These are phyloP conservation scores for Orestias chungarensis DNA, from an alignment of 2,797 vertebrate species.

Conservation along the genomic window DNA sequence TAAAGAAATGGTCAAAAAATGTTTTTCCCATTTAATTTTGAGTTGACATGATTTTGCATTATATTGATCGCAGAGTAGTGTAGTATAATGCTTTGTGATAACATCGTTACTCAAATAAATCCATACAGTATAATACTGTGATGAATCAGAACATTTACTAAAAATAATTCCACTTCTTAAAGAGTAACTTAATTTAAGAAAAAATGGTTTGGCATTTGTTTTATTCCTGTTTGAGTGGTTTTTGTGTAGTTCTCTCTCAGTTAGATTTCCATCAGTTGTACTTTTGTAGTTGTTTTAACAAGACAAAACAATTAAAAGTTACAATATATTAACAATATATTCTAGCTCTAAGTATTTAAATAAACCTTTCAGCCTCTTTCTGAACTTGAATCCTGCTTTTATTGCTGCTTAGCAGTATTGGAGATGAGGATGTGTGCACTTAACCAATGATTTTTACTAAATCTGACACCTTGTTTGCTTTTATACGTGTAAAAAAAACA, in stretches of 20 bases:
- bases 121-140: too few relatives aligned
- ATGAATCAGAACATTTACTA: too few relatives aligned
- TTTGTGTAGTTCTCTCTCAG: neutral
- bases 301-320: too few relatives aligned
- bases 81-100: too few relatives aligned
- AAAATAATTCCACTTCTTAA: too few relatives aligned
- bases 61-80: too few relatives aligned
- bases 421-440: slow-evolving; percentile 4
- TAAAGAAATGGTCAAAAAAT: too few relatives aligned
- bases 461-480: slow-evolving; percentile 48
- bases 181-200: too few relatives aligned
- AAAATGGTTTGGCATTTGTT: neutral
- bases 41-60: too few relatives aligned
- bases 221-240: neutral
- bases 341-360: neutral
- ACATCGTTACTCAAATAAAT: too few relatives aligned
- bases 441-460: slow-evolving; percentile 27
- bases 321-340: too few relatives aligned
- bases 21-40: too few relatives aligned
- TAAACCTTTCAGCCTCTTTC: neutral
- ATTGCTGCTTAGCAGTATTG: slow-evolving; percentile 6
- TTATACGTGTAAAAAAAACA: slow-evolving; percentile 2
- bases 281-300: neutral
- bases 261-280: neutral
- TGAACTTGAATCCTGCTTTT: slow-evolving; percentile 43